Percentiles rank a stretch among this genome's conserved stretches.
Evolutionary conservation across 2,113 vertebrate genomes (phyloP).

Genomic region (Dromiciops gliroides): DNA sequence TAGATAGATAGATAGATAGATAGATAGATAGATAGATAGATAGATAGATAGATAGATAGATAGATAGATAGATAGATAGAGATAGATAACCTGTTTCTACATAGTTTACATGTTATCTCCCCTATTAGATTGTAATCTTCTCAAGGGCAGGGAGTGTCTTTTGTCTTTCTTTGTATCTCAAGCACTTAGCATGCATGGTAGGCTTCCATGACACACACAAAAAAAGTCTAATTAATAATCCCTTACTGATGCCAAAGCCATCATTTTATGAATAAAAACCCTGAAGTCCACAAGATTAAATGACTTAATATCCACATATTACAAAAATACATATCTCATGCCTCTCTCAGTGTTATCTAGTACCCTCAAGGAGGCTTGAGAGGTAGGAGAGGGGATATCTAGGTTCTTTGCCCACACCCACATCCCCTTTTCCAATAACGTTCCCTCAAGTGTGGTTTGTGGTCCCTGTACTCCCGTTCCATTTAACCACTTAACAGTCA

Average conservation of each 20-base stretch:
- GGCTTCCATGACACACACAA: not conserved
- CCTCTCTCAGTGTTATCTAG: not conserved
- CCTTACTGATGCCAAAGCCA: not conserved
- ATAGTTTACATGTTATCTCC: not conserved
- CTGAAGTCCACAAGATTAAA: not conserved
- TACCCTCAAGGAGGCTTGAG: not conserved
- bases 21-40: no score
- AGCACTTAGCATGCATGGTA: not conserved
- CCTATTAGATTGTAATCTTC: not conserved
- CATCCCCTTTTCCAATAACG: no score
- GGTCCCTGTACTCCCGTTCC: not conserved
- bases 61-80: no score
- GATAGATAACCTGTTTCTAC: no score
- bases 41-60: no score
- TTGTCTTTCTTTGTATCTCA: not conserved
- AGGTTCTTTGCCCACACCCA: not conserved
- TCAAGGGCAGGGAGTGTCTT: not conserved
- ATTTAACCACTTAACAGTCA: not conserved
- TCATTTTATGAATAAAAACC: not conserved
- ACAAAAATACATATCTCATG: not conserved
- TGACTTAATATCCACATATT: not conserved
- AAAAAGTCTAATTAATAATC: not conserved
- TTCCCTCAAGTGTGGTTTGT: not conserved
- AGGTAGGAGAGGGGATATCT: not conserved
- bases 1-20: no score